Base-by-base conservation (phyloP, 2,797 vertebrate species). In the Chelidonichthys spinosus region DNA sequence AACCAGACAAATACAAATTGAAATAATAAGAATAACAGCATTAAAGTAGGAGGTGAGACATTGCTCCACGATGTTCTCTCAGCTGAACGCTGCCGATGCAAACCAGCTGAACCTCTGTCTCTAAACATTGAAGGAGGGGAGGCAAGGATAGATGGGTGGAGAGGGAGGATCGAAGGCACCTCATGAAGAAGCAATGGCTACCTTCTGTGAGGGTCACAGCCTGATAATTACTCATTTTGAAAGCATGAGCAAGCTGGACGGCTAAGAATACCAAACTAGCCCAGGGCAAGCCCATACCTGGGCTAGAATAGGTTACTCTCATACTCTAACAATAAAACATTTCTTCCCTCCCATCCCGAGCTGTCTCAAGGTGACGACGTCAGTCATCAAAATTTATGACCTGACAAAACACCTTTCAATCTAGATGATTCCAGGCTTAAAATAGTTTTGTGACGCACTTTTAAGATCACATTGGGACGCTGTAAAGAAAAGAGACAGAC, bases 201-300 rank as follows among this genome's bases (percentile, higher is more conserved):
- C 79, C 85, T 87, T 85, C 81, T 88, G 89, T 76, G 84, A 88
- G 89, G 86, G 91, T 89, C 88, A 84, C 60, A 65, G 72, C 72
- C 87, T 74, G 77, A 90, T 91, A 94, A 94, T 93, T 94, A 92
- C 81, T 93, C 91, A 93, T 90, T 88, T 82, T 92, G 76, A 92
- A 92, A 87, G 85, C 44, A 74, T 79, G 84, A 61, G 63, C 56
- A 63, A 86, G 78, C 78, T 70, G 69, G 67, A 85, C 11, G n/a
- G 81, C 92, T 92, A 92, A 92, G 93, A 92, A 94, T 81, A 94
- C 75, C 72, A 76, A 83, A 68, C 64, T 65, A 74, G 86, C 90
- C 73, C 50, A 35, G 65, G 83, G 90, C 85, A 61, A 60, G 70
- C 42, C 75, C 53, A 61, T 72, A 83, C 69, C 71, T 64, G 71